Evolutionary conservation across 2,888 invertebrate genomes (phyloP).

Genomic region (Siphonodentalium dalli): DNA sequence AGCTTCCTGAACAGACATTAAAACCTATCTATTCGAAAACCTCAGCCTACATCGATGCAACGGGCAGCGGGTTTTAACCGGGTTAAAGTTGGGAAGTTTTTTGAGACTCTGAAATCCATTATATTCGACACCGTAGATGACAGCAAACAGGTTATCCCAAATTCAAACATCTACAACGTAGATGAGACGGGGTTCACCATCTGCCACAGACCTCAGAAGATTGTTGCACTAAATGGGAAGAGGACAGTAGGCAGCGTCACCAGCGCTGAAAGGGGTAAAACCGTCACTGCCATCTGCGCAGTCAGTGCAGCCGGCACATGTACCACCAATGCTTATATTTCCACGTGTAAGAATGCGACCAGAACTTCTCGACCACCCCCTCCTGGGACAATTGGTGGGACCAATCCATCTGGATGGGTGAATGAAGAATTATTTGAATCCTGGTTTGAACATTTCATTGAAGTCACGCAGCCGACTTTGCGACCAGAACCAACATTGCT

Average conservation of each 20-base stretch:
- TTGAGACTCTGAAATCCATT: conserved; percentile 4
- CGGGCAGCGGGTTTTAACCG: conserved; percentile 9
- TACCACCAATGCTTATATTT: conserved; percentile 45
- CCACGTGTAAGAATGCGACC: conserved; percentile 48
- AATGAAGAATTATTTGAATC: conserved; percentile 32
- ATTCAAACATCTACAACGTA: conserved; percentile 11
- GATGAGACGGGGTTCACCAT: conserved; percentile 12
- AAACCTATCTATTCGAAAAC: background rate
- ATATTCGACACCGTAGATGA: too few species aligned
- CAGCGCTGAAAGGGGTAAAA: conserved; percentile 18
- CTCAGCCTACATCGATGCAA: background rate
- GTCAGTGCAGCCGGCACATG: conserved; percentile 31
- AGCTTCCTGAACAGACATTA: too few species aligned
- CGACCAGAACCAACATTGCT: conserved; percentile 46
- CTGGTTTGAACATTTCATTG: conserved; percentile 62
- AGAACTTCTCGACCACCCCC: conserved; percentile 47
- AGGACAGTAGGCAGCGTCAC: conserved; percentile 8
- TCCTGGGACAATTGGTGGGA: conserved; percentile 43
- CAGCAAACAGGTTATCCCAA: background rate
- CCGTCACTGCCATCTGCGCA: conserved; percentile 29
- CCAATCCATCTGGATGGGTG: conserved; percentile 52
- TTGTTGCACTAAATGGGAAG: conserved; percentile 4
- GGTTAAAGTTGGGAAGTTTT: conserved; percentile 3
- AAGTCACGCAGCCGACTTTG: conserved; percentile 35
- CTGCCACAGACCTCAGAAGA: conserved; percentile 9